Base-by-base conservation (phyloP, 1,140 invertebrate species). In the Lerema accius region DNA sequence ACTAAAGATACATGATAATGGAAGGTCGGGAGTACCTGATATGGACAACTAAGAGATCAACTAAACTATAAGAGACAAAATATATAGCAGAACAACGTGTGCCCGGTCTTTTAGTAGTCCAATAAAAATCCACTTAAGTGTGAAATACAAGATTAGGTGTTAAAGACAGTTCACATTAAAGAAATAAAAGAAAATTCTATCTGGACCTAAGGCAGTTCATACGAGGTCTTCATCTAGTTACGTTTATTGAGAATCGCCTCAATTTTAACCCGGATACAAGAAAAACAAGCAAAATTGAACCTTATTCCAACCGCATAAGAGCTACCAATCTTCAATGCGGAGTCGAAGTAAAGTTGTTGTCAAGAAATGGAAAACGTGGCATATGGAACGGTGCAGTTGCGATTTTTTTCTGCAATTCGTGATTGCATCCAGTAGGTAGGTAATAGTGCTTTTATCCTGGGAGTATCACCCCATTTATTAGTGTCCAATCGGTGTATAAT, bases 351-450 rank as follows among this genome's bases (percentile, higher is more conserved):
- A 56, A 23, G 4, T 72, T 59, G 70, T 43, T 6, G 37, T 10
- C 13, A 61, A 64, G 65, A 66, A 71, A 74, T 71, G 50, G 63
- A 61, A 67, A 68, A 71, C 69, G 65, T 71, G 63, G 65, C 49
- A 50, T 66, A 73, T 73, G 68, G 66, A 73, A 56, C 32, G 55
- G 48, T 48, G 62, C 35, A 63, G 60, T 58, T 72, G 46, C 58
- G 45, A 56, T 58, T 67, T 73, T 73, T 73, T 71, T 45, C 39
- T 73, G 59, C 59, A 63, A 45, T 67, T 50, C 50, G 55, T 60
- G 67, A 69, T 73, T 69, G 67, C 67, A 65, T 62, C 50, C 61
- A 68, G 61, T 42, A 4, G 50, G 51, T 73, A 73, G 61, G n/a
- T n/a, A n/a, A n/a, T n/a, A n/a, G n/a, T 71, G 61, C 60, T 46